These are phyloP conservation scores for Gadopsis bispinosus DNA, from an alignment of 2,797 vertebrate species.

Conservation along the genomic window DNA sequence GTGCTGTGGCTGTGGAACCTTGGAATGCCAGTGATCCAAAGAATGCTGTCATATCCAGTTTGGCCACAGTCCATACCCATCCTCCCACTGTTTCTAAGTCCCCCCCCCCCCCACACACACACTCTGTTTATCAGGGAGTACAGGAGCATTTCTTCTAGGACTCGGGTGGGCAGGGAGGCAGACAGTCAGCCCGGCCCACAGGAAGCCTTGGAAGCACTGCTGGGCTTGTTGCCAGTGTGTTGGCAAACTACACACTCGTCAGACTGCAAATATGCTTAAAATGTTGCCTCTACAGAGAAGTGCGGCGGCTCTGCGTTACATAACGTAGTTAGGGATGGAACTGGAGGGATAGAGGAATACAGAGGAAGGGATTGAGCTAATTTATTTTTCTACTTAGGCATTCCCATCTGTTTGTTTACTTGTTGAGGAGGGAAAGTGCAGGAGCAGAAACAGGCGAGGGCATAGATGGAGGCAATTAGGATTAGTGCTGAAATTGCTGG, in stretches of 20 bases:
- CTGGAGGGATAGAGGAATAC: constrained; percentile 32
- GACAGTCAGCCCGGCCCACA: constrained; percentile 60
- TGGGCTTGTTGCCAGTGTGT: constrained; percentile 62
- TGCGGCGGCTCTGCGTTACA: constrained; percentile 66
- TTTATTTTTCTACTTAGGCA: constrained; percentile 56
- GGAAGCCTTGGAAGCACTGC: constrained; percentile 69
- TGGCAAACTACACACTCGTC: constrained; percentile 67
- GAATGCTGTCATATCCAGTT: constrained; percentile 79
- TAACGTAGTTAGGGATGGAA: constrained; percentile 64
- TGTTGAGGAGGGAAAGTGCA: constrained; percentile 32
- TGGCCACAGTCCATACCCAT: constrained; percentile 58
- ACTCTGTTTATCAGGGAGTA: constrained; percentile 54
- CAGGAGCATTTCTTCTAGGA: constrained; percentile 44
- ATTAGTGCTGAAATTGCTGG: constrained; percentile 27
- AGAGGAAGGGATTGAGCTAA: constrained; percentile 38
- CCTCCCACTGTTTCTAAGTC: constrained; percentile 62
- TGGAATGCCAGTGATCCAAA: constrained; percentile 73
- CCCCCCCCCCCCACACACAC: constrained; percentile 31
- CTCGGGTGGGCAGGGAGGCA: constrained; percentile 52
- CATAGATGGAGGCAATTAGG: constrained; percentile 16
- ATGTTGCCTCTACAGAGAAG: constrained; percentile 66
- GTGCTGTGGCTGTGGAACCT: constrained; percentile 24
- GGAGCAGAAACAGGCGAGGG: constrained; percentile 15
- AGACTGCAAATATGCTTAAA: constrained; percentile 73
- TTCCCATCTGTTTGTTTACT: constrained; percentile 68